Conservation (phyloP, 2,797 vertebrate species). For the Dipus sagitta region DNA sequence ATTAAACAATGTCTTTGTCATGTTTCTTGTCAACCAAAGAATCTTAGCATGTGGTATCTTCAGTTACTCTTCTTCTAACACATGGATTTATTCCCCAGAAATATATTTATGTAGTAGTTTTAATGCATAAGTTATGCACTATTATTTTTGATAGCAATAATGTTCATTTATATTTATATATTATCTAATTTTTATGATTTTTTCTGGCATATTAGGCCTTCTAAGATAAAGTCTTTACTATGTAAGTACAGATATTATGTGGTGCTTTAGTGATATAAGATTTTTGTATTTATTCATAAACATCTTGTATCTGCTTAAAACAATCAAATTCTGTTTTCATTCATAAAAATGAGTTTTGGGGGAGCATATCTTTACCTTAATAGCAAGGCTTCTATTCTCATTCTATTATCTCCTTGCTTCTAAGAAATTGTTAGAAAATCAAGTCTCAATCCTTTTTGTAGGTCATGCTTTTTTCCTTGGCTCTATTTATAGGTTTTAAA, state of each 20-base stretch:
- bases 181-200: not conserved
- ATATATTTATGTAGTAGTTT: not conserved
- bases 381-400: not conserved
- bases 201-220: not conserved
- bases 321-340: not conserved
- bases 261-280: not conserved
- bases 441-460: not conserved
- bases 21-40: not conserved
- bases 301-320: not conserved
- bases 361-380: not conserved
- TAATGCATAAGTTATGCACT: not conserved
- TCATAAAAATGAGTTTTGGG: not conserved
- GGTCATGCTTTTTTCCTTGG: not conserved
- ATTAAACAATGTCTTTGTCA: not conserved
- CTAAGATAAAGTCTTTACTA: not conserved
- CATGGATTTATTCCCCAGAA: not conserved
- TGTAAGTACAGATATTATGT: not conserved
- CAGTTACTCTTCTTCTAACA: not conserved
- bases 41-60: not conserved
- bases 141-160: not conserved
- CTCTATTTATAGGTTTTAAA: not conserved
- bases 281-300: constrained; percentile 32
- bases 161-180: not conserved
- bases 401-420: not conserved
- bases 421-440: not conserved